Percentiles rank a stretch among this genome's conserved stretches.
These are phyloP conservation scores for Sebastes wilsoni DNA, from an alignment of 2,797 vertebrate genomes.

Conservation along the genomic window DNA sequence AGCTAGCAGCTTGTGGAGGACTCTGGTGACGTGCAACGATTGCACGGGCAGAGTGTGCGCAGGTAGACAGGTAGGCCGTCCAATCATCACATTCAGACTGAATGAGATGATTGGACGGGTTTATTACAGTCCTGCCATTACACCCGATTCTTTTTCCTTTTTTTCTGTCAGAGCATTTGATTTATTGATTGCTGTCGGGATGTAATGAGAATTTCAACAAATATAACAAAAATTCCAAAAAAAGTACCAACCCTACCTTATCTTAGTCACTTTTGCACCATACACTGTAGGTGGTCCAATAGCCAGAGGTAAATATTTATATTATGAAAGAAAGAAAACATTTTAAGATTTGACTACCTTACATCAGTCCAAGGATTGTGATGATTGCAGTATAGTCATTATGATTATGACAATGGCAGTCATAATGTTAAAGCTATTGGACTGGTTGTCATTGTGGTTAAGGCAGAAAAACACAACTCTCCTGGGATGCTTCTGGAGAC, in stretches of 20 bases:
- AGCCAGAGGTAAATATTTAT: not conserved
- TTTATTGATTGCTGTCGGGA: too few species aligned
- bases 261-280: not conserved
- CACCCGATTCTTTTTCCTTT: too few species aligned
- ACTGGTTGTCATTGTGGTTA: not conserved
- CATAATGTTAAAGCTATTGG: not conserved
- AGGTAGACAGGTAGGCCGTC: too few species aligned
- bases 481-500: not conserved
- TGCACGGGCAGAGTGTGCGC: too few species aligned
- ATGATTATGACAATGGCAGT: not conserved
- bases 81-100: too few species aligned
- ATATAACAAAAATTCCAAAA: too few species aligned
- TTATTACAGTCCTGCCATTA: too few species aligned
- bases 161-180: too few species aligned
- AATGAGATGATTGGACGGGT: too few species aligned
- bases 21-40: rapidly evolving
- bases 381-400: not conserved
- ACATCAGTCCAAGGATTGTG: not conserved
- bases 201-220: too few species aligned
- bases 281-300: not conserved
- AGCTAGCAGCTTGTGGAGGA: too few species aligned
- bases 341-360: not conserved
- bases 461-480: not conserved
- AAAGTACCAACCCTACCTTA: not conserved
- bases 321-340: not conserved